These are phyloP conservation scores for Sesamia nonagrioides DNA, from an alignment of 1,140 invertebrate genomes.

Conservation along the genomic window DNA sequence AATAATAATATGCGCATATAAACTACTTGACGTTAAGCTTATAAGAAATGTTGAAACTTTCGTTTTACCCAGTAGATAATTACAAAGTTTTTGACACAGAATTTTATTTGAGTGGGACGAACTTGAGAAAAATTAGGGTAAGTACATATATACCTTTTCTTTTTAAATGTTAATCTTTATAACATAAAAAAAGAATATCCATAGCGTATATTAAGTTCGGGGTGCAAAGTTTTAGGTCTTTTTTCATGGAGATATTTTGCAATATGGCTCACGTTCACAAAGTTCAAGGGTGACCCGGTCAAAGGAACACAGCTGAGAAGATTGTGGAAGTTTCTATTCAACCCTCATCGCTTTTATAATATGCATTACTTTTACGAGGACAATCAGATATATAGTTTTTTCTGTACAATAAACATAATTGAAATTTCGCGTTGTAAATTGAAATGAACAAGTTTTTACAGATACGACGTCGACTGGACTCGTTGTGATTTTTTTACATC, in stretches of 20 bases:
- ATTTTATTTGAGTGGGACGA: constrained; percentile 29
- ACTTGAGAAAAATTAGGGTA: not conserved
- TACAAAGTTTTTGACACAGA: constrained; percentile 42
- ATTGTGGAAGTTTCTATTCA: constrained; percentile 61
- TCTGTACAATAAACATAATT: constrained; percentile 25
- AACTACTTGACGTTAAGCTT: constrained; percentile 45
- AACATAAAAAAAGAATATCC: constrained; percentile 56
- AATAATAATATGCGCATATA: constrained; percentile 46
- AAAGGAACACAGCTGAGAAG: constrained; percentile 55
- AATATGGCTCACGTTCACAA: constrained; percentile 67
- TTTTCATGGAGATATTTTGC: constrained; percentile 70
- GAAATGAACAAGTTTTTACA: not conserved
- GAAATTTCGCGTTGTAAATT: not conserved
- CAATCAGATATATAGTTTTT: constrained; percentile 48
- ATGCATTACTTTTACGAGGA: constrained; percentile 54
- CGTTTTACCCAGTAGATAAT: constrained; percentile 45
- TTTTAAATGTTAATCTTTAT: constrained; percentile 52
- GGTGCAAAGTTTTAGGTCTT: constrained; percentile 70
- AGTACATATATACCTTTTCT: constrained; percentile 1
- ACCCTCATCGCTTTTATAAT: constrained; percentile 56
- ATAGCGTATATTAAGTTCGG: constrained; percentile 62
- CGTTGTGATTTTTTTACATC: too few relatives aligned
- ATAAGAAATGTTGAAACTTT: constrained; percentile 45
- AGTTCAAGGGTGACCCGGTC: constrained; percentile 65
- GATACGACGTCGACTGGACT: too few relatives aligned